Evolutionary conservation across 2,888 invertebrate genomes (phyloP).

Genomic region (Eudemis profundana): DNA sequence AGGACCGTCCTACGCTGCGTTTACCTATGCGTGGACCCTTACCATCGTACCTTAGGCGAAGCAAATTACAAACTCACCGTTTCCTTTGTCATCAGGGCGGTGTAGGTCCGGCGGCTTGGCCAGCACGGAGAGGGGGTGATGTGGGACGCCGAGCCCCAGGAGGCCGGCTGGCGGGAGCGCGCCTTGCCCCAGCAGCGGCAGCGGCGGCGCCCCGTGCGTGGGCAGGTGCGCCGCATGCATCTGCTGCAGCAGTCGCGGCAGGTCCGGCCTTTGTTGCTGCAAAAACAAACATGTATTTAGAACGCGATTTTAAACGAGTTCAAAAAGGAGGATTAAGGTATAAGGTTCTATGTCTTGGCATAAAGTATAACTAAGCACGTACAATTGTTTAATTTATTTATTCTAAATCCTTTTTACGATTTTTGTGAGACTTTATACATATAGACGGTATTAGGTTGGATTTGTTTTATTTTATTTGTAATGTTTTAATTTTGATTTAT

Average conservation of each 20-base stretch:
- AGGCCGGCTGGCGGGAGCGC: conserved; percentile 85
- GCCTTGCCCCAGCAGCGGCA: conserved; percentile 83
- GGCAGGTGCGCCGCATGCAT: conserved; percentile 96
- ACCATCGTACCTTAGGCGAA: neutral
- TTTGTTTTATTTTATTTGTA: too few relatives aligned
- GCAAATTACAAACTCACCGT: conserved; percentile 85
- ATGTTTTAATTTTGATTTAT: too few relatives aligned
- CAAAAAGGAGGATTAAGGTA: too few relatives aligned
- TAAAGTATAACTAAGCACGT: too few relatives aligned
- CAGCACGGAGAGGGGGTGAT: conserved; percentile 91
- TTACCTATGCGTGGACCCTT: too few relatives aligned
- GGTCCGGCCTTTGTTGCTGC: conserved; percentile 94
- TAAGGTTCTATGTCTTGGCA: too few relatives aligned
- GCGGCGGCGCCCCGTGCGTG: conserved; percentile 90
- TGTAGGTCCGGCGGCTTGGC: conserved; percentile 92
- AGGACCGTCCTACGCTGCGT: too few relatives aligned
- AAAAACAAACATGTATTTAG: conserved; percentile 48
- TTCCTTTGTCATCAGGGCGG: conserved; percentile 90
- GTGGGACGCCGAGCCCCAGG: conserved; percentile 88
- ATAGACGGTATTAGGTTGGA: too few relatives aligned
- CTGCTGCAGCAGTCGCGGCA: conserved; percentile 94
- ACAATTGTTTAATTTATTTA: too few relatives aligned
- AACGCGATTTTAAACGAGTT: too few relatives aligned
- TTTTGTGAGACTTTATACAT: too few relatives aligned
- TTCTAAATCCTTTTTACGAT: too few relatives aligned